These are phyloP conservation scores for Otolemur garnettii DNA, from an alignment of 2,113 vertebrate genomes.

Conservation along the genomic window DNA sequence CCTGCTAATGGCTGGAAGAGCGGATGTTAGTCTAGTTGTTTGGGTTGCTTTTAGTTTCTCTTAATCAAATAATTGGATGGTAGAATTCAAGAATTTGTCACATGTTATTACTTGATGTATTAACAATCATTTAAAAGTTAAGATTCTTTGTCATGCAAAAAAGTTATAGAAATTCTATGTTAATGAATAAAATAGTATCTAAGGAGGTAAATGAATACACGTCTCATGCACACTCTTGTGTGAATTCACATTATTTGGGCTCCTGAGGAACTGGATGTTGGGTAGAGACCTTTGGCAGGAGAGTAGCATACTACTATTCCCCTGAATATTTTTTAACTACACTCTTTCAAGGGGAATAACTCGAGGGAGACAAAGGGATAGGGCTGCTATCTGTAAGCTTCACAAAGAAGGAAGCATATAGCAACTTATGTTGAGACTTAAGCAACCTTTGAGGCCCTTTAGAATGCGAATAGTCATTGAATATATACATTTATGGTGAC, in stretches of 20 bases:
- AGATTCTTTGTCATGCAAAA: not conserved
- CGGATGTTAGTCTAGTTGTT: not conserved
- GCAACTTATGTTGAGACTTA: not conserved
- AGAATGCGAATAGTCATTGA: not conserved
- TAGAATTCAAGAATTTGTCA: not conserved
- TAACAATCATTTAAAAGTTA: too few species aligned
- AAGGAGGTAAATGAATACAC: conserved; percentile 79
- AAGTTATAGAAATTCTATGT: conserved; percentile 47
- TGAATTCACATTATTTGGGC: not conserved
- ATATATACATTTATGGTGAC: not conserved
- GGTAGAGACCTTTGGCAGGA: not conserved
- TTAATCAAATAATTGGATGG: not conserved
- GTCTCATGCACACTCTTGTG: conserved; percentile 78
- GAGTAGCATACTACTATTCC: too few species aligned
- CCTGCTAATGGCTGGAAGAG: not conserved
- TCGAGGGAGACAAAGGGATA: not conserved
- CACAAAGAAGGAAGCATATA: not conserved
- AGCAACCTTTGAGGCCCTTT: not conserved
- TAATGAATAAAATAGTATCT: conserved; percentile 77
- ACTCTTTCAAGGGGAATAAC: not conserved
- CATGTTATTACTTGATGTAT: not conserved
- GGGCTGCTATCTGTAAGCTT: not conserved
- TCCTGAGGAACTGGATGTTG: not conserved
- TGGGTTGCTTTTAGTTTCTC: not conserved
- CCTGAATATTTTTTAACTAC: too few species aligned